Evolutionary conservation across 1,140 invertebrate genomes (phyloP).

Genomic region (Chymomyza costata): DNA sequence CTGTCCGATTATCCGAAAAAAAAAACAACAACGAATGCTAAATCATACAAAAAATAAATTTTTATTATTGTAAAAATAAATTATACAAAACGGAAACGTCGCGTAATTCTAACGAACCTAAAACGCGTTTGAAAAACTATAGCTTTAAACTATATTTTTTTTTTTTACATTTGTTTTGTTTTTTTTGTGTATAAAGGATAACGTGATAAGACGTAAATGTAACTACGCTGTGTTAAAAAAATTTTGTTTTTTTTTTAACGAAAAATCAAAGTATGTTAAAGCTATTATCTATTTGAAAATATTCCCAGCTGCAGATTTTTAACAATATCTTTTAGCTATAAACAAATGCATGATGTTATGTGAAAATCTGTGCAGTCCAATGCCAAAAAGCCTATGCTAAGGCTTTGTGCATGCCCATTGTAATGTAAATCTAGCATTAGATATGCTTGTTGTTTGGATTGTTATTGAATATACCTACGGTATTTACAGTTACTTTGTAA

Average conservation of each 20-base stretch:
- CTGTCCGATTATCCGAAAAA: background rate
- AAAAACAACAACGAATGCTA: constrained; percentile 6
- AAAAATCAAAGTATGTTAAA: background rate
- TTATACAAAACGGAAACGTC: constrained; percentile 6
- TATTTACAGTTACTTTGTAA: no score
- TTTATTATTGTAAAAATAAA: constrained; percentile 22
- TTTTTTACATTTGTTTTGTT: constrained; percentile 21
- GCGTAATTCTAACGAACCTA: no score
- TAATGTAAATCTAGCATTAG: background rate
- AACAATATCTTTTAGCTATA: no score
- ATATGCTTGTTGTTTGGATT: background rate
- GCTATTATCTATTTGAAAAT: no score
- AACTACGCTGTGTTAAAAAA: no score
- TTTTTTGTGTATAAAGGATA: constrained; percentile 9
- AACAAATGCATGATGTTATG: no score
- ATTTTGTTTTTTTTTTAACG: background rate
- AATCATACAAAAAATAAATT: constrained; percentile 9
- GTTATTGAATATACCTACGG: no score
- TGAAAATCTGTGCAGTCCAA: no score
- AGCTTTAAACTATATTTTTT: no score
- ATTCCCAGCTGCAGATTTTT: no score
- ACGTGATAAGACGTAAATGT: constrained; percentile 6
- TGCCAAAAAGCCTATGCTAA: background rate
- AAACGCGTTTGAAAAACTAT: no score
- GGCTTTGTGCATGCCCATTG: no score